phyloP scores from a whole-genome alignment of 2,797 vertebrate species.

The Bufotes viridis region DNA sequence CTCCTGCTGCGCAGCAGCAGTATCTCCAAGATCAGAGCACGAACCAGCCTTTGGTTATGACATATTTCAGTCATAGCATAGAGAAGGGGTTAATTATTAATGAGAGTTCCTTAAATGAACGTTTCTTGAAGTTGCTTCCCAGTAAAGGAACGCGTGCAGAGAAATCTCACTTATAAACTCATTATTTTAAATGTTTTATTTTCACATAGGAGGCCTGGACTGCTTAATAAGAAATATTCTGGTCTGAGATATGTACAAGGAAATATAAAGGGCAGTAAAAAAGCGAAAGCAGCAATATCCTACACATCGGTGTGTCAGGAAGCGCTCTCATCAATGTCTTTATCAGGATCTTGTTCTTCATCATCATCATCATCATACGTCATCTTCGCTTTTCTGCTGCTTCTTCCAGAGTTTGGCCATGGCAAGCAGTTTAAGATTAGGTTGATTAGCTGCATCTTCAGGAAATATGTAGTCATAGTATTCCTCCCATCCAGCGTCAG shows the following conservation, averaged over 20 bases:
- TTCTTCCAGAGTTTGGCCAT: conserved; percentile 99
- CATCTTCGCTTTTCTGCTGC: conserved; percentile 83
- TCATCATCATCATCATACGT: conserved; percentile 77
- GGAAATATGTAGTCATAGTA: conserved; percentile 99
- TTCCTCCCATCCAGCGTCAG: conserved; percentile 97
- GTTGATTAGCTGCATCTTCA: conserved; percentile 96
- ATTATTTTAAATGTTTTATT: background rate
- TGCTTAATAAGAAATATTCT: conserved; percentile 5
- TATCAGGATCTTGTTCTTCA: conserved; percentile 71
- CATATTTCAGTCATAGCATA: too few relatives aligned
- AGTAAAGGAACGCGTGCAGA: background rate
- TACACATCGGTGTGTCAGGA: conserved; percentile 54
- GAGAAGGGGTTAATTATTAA: too few relatives aligned
- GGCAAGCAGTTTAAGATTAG: conserved; percentile 95
- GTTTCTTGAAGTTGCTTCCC: background rate
- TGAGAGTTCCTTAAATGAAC: background rate
- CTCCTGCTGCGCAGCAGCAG: too few relatives aligned
- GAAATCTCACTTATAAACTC: background rate
- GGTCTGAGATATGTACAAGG: conserved; percentile 37
- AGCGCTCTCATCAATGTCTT: conserved; percentile 72
- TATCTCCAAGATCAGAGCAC: too few relatives aligned
- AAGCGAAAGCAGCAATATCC: background rate
- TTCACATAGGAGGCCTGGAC: background rate
- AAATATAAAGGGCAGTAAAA: conserved; percentile 13
- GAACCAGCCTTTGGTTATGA: too few relatives aligned